These are phyloP conservation scores for Eurosta solidaginis DNA, from an alignment of 1,140 invertebrate genomes.

Conservation along the genomic window DNA sequence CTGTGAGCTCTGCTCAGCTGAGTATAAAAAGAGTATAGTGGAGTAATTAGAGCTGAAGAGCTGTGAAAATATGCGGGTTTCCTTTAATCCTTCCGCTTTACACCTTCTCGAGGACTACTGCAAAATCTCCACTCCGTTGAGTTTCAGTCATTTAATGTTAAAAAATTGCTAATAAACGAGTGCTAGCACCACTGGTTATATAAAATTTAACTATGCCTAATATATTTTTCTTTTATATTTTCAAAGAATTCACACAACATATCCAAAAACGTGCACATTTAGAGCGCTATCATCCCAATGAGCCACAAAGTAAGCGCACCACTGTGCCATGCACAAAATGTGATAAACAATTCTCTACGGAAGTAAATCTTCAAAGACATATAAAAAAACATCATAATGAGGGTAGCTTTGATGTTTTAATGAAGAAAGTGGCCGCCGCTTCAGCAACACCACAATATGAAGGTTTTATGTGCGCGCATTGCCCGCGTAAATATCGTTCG, in stretches of 20 bases:
- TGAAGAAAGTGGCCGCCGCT: not conserved
- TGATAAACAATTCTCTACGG: not conserved
- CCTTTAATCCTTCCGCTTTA: no score
- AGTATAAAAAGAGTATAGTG: no score
- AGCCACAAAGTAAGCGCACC: not conserved
- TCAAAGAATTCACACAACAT: not conserved
- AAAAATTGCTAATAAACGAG: not conserved
- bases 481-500: slow-evolving; percentile 11
- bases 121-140: no score
- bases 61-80: no score
- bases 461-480: slow-evolving; percentile 14
- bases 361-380: not conserved
- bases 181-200: not conserved
- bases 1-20: no score
- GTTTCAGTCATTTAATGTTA: no score
- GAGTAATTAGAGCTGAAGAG: no score
- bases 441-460: not conserved
- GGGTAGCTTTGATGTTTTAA: not conserved
- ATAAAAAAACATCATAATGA: not conserved
- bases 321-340: not conserved
- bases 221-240: no score
- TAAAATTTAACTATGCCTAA: not conserved
- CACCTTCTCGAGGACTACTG: no score
- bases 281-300: not conserved
- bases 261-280: not conserved